phyloP scores from a whole-genome alignment of 2,797 vertebrate genomes.

The Oreochromis grahami region DNA sequence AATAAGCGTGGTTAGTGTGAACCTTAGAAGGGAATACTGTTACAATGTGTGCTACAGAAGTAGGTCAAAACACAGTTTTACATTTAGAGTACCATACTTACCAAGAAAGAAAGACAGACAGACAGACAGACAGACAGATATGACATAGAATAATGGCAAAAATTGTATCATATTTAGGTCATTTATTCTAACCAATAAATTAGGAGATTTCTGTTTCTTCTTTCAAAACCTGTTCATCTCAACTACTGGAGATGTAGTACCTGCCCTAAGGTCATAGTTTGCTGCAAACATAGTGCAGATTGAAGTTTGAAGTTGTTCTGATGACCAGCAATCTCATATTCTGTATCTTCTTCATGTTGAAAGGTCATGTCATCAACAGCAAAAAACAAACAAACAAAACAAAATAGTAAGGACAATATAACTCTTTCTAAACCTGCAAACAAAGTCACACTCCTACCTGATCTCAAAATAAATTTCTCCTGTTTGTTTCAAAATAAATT shows the following conservation, averaged over 20 bases:
- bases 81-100: conserved; percentile 31
- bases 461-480: background rate
- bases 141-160: background rate
- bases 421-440: background rate
- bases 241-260: background rate
- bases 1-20: background rate
- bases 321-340: background rate
- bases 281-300: background rate
- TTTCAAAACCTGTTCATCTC: background rate
- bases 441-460: background rate
- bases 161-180: background rate
- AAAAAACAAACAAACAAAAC: background rate
- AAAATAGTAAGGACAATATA: background rate
- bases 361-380: background rate
- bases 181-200: background rate
- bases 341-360: background rate
- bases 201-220: background rate
- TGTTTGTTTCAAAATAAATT: background rate
- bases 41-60: background rate
- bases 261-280: background rate
- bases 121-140: background rate
- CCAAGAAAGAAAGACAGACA: background rate
- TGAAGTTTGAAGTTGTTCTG: background rate
- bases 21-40: background rate
- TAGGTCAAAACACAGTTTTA: background rate